phyloP scores from a whole-genome alignment of 2,113 vertebrate species.

The Noctilio leporinus region DNA sequence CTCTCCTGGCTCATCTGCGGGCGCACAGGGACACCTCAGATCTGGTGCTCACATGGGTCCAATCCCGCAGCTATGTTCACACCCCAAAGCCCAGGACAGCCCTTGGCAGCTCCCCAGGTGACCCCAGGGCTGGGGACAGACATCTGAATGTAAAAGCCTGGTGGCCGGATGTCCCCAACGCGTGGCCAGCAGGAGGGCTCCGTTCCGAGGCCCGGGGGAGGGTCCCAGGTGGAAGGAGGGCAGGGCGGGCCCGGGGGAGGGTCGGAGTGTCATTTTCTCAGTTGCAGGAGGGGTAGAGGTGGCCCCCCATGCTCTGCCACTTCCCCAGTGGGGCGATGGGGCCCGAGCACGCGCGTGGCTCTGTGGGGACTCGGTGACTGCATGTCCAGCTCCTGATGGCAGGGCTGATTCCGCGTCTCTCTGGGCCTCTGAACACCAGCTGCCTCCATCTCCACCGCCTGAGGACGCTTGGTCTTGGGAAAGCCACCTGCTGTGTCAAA shows the following conservation, averaged over 20 bases:
- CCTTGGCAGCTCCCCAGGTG: background rate
- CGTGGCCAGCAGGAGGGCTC: background rate
- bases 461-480: background rate
- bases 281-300: no score
- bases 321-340: fast-evolving
- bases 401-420: fast-evolving
- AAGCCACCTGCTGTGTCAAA: background rate
- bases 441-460: fast-evolving
- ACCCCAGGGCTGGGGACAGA: background rate
- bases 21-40: fast-evolving
- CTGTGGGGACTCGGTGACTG: fast-evolving
- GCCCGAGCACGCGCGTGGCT: fast-evolving
- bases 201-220: background rate
- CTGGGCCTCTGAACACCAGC: background rate
- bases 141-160: background rate
- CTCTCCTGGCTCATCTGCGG: background rate
- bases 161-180: no score
- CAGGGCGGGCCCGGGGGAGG: fast-evolving
- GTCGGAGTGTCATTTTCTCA: background rate
- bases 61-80: no score
- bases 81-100: no score
- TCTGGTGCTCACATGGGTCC: no score
- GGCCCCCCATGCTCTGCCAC: fast-evolving
- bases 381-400: fast-evolving
- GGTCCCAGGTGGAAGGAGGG: background rate